Percentiles rank a stretch among this genome's conserved stretches.
phyloP scores from a whole-genome alignment of 2,888 invertebrate genomes.

The Acanthococcus lagerstroemiae region DNA sequence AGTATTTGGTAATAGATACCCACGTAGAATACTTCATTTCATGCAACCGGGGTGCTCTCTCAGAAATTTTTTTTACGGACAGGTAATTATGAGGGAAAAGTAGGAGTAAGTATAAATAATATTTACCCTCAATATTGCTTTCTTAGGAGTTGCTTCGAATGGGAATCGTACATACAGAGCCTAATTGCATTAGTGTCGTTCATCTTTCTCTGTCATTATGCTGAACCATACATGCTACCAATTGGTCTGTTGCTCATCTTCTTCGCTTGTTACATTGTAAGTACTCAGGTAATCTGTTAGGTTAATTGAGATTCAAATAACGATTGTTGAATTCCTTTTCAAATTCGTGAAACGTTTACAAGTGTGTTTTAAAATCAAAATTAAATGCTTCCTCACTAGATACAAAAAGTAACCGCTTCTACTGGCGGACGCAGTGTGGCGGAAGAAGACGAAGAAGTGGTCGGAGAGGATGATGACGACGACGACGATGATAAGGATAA shows the following conservation, averaged over 20 bases:
- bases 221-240: slow-evolving; percentile 93
- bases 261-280: slow-evolving; percentile 58
- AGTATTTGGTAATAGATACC: too few relatives aligned
- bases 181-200: slow-evolving; percentile 73
- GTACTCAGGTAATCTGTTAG: slow-evolving; percentile 38
- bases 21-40: too few relatives aligned
- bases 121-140: too few relatives aligned
- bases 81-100: too few relatives aligned
- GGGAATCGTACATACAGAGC: slow-evolving; percentile 84
- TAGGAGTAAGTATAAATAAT: too few relatives aligned
- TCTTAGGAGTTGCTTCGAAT: slow-evolving; percentile 87
- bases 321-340: too few relatives aligned
- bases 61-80: too few relatives aligned
- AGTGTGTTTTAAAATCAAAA: too few relatives aligned
- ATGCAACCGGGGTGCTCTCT: too few relatives aligned
- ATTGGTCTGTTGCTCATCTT: slow-evolving; percentile 69
- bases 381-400: slow-evolving; percentile 39
- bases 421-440: slow-evolving; percentile 33
- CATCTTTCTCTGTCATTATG: slow-evolving; percentile 82
- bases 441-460: slow-evolving; percentile 48
- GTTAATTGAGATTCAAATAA: neutral
- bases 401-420: slow-evolving; percentile 42
- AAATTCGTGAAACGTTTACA: too few relatives aligned
- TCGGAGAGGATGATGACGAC: slow-evolving; percentile 59
- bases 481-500: slow-evolving; percentile 87